Conservation (phyloP, 1,140 invertebrate genomes). For the Euura saliciscinereae region DNA sequence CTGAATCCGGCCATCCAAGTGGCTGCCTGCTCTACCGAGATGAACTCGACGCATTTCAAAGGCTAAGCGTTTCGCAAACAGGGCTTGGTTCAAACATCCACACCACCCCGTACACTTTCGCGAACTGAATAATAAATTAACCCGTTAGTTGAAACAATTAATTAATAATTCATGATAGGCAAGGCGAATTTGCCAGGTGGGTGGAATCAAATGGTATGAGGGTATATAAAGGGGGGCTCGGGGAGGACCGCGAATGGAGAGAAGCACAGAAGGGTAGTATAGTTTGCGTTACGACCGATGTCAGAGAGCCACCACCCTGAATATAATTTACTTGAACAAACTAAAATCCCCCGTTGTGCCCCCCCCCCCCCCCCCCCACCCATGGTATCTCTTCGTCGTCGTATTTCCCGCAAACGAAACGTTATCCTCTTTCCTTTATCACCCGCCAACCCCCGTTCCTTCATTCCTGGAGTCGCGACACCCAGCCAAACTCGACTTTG, state of each 20-base stretch:
- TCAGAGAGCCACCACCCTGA: conserved; percentile 50
- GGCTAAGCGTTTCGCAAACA: no score
- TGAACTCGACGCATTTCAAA: no score
- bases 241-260: neutral
- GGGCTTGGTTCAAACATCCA: no score
- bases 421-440: conserved; percentile 11
- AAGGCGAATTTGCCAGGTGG: conserved; percentile 50
- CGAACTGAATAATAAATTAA: conserved; percentile 59
- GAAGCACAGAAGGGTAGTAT: neutral
- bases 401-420: neutral
- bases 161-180: conserved; percentile 63
- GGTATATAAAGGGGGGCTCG: neutral
- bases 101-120: conserved; percentile 23
- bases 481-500: conserved; percentile 13
- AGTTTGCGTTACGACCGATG: conserved; percentile 55
- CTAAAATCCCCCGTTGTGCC: conserved; percentile 49
- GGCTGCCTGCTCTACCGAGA: no score
- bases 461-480: conserved; percentile 17
- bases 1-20: no score
- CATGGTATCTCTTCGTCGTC: conserved; percentile 12
- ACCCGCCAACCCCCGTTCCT: conserved; percentile 8
- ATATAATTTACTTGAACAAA: conserved; percentile 62
- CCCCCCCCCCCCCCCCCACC: conserved; percentile 27
- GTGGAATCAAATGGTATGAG: conserved; percentile 21
- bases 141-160: conserved; percentile 61